These are phyloP conservation scores for Cremastinae sp. DNA, from an alignment of 2,888 invertebrate species.

Conservation along the genomic window DNA sequence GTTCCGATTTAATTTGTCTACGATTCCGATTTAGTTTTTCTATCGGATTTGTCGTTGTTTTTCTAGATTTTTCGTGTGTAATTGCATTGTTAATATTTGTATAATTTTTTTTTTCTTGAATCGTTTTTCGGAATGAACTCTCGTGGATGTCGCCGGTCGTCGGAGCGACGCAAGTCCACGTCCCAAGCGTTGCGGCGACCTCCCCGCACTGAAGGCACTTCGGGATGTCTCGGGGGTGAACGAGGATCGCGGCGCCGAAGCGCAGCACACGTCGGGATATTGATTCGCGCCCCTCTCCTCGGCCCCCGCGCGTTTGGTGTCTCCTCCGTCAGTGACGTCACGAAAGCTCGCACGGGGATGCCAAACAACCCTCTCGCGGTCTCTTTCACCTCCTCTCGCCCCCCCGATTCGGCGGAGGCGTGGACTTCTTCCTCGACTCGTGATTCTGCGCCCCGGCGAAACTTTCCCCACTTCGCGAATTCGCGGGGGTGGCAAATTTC, in stretches of 20 bases:
- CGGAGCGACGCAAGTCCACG: conserved; percentile 72
- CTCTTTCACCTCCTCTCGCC: conserved; percentile 19
- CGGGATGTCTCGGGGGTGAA: conserved; percentile 66
- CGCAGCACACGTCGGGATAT: conserved; percentile 65
- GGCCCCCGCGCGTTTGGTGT: conserved; percentile 22
- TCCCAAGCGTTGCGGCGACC: conserved; percentile 77
- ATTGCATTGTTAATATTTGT: conserved; percentile 4
- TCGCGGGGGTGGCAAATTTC: conserved; percentile 26
- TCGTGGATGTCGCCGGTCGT: conserved; percentile 67
- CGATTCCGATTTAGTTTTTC: neutral
- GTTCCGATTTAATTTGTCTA: too few relatives aligned
- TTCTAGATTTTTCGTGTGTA: neutral
- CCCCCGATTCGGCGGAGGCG: conserved; percentile 65
- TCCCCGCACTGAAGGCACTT: conserved; percentile 77
- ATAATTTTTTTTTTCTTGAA: conserved; percentile 5
- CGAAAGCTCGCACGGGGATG: conserved; percentile 40
- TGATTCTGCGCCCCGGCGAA: conserved; percentile 72
- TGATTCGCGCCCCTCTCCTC: conserved; percentile 55
- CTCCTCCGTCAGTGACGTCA: conserved; percentile 59
- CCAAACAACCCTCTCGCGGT: conserved; percentile 49
- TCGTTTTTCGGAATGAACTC: conserved; percentile 19
- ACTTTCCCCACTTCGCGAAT: conserved; percentile 16
- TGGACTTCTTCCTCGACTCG: conserved; percentile 70
- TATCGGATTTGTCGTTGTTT: neutral
- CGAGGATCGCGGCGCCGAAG: conserved; percentile 70